phyloP scores from a whole-genome alignment of 2,113 vertebrate genomes.

The Carlito syrichta region DNA sequence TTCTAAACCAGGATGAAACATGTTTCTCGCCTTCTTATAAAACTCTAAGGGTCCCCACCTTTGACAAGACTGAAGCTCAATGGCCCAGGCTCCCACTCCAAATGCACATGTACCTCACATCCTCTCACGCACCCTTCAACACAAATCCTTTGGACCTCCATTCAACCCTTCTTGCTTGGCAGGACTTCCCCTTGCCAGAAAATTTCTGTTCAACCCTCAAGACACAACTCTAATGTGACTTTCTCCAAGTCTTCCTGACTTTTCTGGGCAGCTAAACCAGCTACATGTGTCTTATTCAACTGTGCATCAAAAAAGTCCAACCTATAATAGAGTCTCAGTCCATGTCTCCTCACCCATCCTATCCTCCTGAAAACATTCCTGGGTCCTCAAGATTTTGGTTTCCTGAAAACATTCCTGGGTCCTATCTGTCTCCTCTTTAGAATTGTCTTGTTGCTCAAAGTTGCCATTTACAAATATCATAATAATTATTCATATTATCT shows the following conservation, averaged over 20 bases:
- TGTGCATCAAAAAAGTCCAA: neutral
- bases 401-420: neutral
- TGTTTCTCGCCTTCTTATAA: neutral
- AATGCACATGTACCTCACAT: rapidly evolving
- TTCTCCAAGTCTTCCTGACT: neutral
- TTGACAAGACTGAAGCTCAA: neutral
- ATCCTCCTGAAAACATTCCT: too few relatives aligned
- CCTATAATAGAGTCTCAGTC: rapidly evolving
- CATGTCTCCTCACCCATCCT: neutral
- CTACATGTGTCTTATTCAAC: neutral
- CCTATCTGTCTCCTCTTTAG: neutral
- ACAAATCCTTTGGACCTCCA: rapidly evolving
- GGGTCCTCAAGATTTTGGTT: neutral
- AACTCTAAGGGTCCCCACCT: neutral
- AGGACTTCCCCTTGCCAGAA: neutral
- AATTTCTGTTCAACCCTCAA: neutral
- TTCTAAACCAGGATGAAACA: neutral
- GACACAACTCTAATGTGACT: neutral
- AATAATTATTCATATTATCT: neutral
- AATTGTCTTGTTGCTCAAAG: neutral
- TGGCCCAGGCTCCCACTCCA: neutral
- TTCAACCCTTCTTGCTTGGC: neutral
- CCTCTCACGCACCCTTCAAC: neutral
- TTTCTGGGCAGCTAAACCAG: neutral
- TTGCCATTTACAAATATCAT: neutral